phyloP scores from a whole-genome alignment of 2,797 vertebrate species.

The Anguilla anguilla region DNA sequence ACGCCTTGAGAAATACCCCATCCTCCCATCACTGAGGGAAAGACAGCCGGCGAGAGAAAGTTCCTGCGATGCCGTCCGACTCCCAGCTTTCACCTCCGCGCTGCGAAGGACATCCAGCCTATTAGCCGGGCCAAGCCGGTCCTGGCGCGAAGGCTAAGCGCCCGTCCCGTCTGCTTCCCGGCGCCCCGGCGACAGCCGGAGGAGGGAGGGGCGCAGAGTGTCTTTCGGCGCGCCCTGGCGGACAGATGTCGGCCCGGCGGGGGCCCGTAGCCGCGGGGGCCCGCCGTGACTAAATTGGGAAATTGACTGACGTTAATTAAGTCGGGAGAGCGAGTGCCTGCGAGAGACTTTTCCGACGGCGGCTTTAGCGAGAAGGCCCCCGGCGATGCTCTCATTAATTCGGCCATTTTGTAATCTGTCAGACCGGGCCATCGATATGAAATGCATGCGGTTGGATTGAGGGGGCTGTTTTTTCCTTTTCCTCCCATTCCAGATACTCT shows the following conservation, averaged over 20 bases:
- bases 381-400: neutral
- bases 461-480: too few relatives aligned
- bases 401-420: slow-evolving; percentile 15
- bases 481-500: neutral
- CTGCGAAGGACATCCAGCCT: slow-evolving; percentile 36
- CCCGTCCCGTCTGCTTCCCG: slow-evolving; percentile 26
- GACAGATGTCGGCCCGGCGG: slow-evolving; percentile 60
- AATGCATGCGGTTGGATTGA: slow-evolving; percentile 3
- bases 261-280: slow-evolving; percentile 33
- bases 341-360: slow-evolving; percentile 27
- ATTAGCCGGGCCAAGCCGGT: slow-evolving; percentile 38
- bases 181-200: slow-evolving; percentile 36
- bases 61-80: neutral
- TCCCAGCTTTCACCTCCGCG: neutral
- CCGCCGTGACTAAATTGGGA: slow-evolving; percentile 42
- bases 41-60: neutral
- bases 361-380: neutral
- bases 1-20: neutral
- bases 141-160: slow-evolving; percentile 15
- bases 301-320: slow-evolving; percentile 47
- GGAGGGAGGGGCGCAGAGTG: slow-evolving; percentile 41
- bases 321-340: slow-evolving; percentile 34
- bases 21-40: neutral
- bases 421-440: slow-evolving; percentile 10
- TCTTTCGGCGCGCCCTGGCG: slow-evolving; percentile 46